Percentiles rank a stretch among this genome's conserved stretches.
phyloP scores from a whole-genome alignment of 2,797 vertebrate genomes.

The Garrulus glandarius region DNA sequence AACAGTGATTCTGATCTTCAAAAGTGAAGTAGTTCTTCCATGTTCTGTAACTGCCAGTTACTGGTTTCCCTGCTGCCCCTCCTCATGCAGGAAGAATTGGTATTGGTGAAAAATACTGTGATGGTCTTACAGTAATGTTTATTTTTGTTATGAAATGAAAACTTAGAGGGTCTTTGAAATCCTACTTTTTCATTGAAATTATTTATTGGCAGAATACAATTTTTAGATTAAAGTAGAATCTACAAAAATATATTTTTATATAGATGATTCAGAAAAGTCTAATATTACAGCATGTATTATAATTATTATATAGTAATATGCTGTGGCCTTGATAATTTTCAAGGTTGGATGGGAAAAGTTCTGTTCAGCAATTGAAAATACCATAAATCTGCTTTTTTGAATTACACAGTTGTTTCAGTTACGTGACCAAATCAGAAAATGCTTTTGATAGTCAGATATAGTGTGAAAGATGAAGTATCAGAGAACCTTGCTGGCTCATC shows the following conservation, averaged over 20 bases:
- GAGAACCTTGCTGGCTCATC: background rate
- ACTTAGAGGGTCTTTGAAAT: background rate
- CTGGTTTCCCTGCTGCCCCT: background rate
- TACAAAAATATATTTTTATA: background rate
- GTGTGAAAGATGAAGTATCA: background rate
- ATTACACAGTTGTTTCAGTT: background rate
- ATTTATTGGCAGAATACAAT: background rate
- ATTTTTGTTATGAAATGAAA: background rate
- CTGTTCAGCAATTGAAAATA: background rate
- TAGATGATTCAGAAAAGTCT: background rate
- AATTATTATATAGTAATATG: background rate
- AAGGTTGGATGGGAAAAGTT: background rate
- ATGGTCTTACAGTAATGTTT: background rate
- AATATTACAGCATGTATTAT: background rate
- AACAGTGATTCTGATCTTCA: background rate
- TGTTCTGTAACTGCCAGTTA: background rate
- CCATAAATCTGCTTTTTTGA: background rate
- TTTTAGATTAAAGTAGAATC: background rate
- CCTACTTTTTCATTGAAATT: background rate
- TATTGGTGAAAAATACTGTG: background rate
- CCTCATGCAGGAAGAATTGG: background rate
- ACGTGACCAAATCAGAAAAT: background rate
- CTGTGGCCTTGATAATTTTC: background rate
- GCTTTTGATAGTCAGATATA: background rate
- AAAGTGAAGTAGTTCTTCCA: background rate